Evolutionary conservation across 2,797 vertebrate genomes (phyloP), one percentile per base, ranked within the genome.

Genomic region (Gambusia yucatana): DNA sequence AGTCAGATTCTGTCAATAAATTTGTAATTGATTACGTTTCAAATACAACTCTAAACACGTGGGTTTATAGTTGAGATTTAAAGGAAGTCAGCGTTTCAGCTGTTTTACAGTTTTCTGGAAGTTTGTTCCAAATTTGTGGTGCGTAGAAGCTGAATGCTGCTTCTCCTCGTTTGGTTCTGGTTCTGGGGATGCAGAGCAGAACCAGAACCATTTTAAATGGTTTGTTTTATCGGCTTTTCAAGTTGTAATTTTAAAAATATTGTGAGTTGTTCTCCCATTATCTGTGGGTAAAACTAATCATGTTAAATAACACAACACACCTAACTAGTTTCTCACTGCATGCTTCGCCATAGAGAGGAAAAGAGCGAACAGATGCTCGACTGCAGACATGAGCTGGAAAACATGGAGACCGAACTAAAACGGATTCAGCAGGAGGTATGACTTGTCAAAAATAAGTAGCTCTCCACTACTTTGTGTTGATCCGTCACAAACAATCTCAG

Each of bases 351-450:
- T 74, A 98, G 98, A 79, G 98, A 98, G 91, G 98, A 98, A 92
- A 98, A 98, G 94, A 98, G 96, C 73, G 98, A 98, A 89, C 97
- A 98, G 85, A 95, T 97, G 79, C 88, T 97, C 91, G 98, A 98
- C 92, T 96, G 95, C 89, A 97, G 97, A 90, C 97, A 98, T 90
- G 98, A 98, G 88, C 92, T 97, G 84, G 97, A 97, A 70, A 97
- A 96, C 90, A 94, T 96, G 94, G 97, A 97, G 92, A 79, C 89
- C 57, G 97, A 98, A 90, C 90, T 97, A 71, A 98, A 97, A 94
- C 96, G 95, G 86, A 94, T 97, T 69, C 97, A 98, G 75, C 97
- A 97, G 92, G 97, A 98, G 97, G 97, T 98, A 85, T 90, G 95
- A 78, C 50, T 52, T 52, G 50, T 9, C 50, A 52, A 52, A 52